Conservation (phyloP, 2,797 vertebrate genomes). For the Cyclura pinguis region DNA sequence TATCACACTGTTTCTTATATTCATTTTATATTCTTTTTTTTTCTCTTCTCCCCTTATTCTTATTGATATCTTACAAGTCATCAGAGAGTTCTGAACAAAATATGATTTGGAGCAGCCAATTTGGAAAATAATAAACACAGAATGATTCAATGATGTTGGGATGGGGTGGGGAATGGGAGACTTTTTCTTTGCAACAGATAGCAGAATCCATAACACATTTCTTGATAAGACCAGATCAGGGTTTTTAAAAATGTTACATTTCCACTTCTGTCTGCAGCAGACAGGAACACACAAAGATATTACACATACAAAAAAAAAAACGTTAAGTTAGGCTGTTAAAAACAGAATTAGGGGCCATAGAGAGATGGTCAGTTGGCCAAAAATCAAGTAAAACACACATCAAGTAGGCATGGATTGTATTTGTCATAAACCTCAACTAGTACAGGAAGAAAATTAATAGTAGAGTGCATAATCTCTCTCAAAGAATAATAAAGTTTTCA, state of each 20-base stretch:
- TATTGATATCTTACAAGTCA: background rate
- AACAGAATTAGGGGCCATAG: background rate
- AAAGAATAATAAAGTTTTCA: background rate
- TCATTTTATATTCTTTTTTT: no score
- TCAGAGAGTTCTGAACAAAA: background rate
- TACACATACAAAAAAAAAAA: background rate
- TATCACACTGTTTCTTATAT: no score
- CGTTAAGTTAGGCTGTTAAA: background rate
- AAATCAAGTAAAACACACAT: background rate
- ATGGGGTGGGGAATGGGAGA: background rate
- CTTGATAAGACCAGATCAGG: background rate
- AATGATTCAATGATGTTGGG: background rate
- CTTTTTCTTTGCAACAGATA: background rate
- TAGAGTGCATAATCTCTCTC: background rate
- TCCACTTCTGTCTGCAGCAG: background rate
- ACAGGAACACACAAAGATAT: background rate
- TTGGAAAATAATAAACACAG: background rate
- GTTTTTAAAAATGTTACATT: no score
- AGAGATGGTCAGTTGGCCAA: background rate
- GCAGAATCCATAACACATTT: background rate
- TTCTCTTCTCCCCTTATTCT: no score
- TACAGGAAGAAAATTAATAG: background rate
- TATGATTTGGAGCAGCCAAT: background rate
- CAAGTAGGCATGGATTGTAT: background rate
- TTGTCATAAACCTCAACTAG: background rate